phyloP scores from a whole-genome alignment of 2,888 invertebrate species.

The Seladonia tumulorum region DNA sequence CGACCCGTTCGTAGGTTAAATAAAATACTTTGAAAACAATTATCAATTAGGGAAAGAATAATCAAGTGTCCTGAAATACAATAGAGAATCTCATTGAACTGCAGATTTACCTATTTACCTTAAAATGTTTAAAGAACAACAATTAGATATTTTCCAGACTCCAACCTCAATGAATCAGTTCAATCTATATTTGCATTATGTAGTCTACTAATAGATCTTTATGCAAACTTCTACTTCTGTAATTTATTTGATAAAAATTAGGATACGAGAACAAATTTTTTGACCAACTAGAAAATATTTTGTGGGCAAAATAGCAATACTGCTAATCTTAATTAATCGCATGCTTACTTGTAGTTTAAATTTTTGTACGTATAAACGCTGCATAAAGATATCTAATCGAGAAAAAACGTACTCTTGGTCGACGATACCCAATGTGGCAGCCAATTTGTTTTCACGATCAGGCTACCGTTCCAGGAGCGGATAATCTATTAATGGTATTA shows the following conservation, averaged over 20 bases:
- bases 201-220: too few species aligned
- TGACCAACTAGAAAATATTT: neutral
- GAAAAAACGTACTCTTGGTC: neutral
- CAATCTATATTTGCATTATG: too few species aligned
- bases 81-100: too few species aligned
- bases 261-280: neutral
- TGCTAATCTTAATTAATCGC: neutral
- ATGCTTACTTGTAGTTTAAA: neutral
- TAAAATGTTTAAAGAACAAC: neutral
- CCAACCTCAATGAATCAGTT: neutral
- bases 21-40: neutral
- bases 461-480: neutral
- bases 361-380: neutral
- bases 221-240: too few species aligned
- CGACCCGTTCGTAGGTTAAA: neutral
- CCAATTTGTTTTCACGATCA: neutral
- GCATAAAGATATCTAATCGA: neutral
- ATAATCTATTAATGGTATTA: slow-evolving; percentile 22
- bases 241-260: neutral
- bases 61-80: neutral
- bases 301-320: neutral
- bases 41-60: neutral
- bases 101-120: neutral
- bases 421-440: neutral
- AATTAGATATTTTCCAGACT: too few species aligned